Base-by-base conservation (phyloP, 2,797 vertebrate species). In the Argya squamiceps region DNA sequence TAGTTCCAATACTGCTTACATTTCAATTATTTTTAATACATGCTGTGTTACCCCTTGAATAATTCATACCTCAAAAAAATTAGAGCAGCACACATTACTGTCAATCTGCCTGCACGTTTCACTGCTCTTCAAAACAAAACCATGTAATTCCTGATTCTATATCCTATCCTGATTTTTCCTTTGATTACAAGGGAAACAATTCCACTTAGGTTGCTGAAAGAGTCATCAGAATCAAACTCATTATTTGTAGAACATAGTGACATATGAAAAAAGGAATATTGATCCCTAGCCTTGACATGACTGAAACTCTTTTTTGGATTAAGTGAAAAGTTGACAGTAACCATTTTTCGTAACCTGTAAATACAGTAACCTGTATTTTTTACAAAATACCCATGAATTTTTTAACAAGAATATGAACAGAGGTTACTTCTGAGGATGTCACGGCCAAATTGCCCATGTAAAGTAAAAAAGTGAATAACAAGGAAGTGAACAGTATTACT, bases 41-140 rank as follows among this genome's bases (percentile, higher is more conserved):
- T 76, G 30, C 32, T 92, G 59, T 93, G 92, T 96, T 95, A 94
- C 70, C 43, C 86, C 78, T 88, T 96, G 93, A 97, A 97, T 97
- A 97, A 98, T 97, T 97, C 90, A 96, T 96, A 58, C 32, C 95
- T 95, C 81, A 75, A 96, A 96, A 97, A 97, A 97, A 93, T 23
- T 93, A 95, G 94, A 97, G 86, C 15, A 41, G 77, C 79, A 96
- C 91, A 83, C 20, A 86, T 94, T 97, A 94, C 52, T 84, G 82
- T 87, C 95, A 96, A 68, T 96, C 86, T 97, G 81, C 84, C 91
- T 96, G 47, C 69, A 44, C 91, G 87, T 73, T 96, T 90, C 89
- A 93, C 34, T 22, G 29, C 53, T 90, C 32, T 73, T 93, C 62
- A 82, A 93, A 95, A 96, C 91, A 83, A 74, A 95, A 93, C 74